Percentiles rank a stretch among this genome's conserved stretches.
phyloP scores from a whole-genome alignment of 2,888 invertebrate species.

The Morpho achilles region DNA sequence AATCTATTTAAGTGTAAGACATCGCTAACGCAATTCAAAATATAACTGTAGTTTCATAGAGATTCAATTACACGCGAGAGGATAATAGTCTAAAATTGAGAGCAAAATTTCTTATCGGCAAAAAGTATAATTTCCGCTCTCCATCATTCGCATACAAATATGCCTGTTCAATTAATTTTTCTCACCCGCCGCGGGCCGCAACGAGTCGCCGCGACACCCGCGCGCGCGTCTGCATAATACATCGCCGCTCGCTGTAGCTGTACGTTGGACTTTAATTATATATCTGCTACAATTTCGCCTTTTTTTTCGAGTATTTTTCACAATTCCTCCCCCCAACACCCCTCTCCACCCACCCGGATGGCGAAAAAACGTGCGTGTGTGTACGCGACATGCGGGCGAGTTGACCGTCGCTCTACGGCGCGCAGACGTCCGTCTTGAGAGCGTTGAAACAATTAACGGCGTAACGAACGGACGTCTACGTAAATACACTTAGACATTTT shows the following conservation, averaged over 20 bases:
- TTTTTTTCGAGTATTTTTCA: conserved; percentile 80
- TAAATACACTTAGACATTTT: conserved; percentile 45
- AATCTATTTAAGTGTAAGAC: too few relatives aligned
- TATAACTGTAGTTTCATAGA: too few relatives aligned
- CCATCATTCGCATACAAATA: conserved; percentile 29
- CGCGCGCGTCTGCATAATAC: conserved; percentile 72
- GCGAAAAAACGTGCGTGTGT: conserved; percentile 61
- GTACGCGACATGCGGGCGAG: conserved; percentile 37
- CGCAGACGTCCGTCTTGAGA: conserved; percentile 23
- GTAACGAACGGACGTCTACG: conserved; percentile 29
- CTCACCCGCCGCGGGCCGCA: conserved; percentile 40
- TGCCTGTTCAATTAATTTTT: conserved; percentile 52
- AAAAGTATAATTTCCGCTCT: conserved; percentile 14
- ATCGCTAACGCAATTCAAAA: too few relatives aligned
- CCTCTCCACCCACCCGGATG: conserved; percentile 47
- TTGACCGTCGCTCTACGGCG: conserved; percentile 34
- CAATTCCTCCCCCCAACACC: conserved; percentile 68
- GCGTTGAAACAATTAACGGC: conserved; percentile 29
- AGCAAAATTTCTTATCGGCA: too few relatives aligned
- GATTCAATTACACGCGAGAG: too few relatives aligned
- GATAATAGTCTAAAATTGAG: too few relatives aligned
- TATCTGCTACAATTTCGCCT: conserved; percentile 79
- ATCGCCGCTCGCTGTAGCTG: conserved; percentile 68
- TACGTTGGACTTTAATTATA: conserved; percentile 77
- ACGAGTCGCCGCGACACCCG: conserved; percentile 55